Percentiles rank a stretch among this genome's conserved stretches.
Evolutionary conservation across 92 coral and sea anemone genomes (phyloP).

Genomic region (Palythoa grandiflora): DNA sequence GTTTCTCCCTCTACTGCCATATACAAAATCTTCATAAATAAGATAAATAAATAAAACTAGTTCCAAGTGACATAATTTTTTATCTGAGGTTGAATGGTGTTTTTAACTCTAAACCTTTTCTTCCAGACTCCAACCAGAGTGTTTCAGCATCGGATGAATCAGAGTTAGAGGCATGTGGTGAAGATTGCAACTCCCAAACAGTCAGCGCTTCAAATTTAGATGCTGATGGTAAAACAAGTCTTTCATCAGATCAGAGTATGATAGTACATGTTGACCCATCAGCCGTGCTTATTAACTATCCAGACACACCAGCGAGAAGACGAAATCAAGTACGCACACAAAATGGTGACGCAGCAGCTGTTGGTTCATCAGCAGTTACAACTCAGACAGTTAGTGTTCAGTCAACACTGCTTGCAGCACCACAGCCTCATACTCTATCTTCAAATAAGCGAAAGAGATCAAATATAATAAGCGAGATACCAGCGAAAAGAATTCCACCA

Average conservation of each 20-base stretch:
- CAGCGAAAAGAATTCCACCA: slow-evolving; percentile 4
- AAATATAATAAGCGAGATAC: neutral
- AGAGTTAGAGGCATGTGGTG: neutral
- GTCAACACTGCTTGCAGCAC: neutral
- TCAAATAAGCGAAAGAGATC: slow-evolving; percentile 31
- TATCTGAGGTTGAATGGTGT: neutral
- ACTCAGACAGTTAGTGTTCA: neutral
- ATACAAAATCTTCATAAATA: neutral
- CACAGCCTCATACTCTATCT: neutral
- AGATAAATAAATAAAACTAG: neutral
- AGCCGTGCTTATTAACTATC: slow-evolving; percentile 28
- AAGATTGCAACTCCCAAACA: slow-evolving; percentile 1
- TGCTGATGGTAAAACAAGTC: neutral
- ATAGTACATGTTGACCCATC: slow-evolving; percentile 42
- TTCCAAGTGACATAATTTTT: neutral
- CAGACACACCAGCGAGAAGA: neutral
- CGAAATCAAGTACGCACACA: neutral
- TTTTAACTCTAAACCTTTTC: neutral
- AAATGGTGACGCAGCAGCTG: neutral
- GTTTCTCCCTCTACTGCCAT: too few relatives aligned
- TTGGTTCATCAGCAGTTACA: neutral
- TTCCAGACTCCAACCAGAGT: slow-evolving; percentile 30
- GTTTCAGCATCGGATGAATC: slow-evolving; percentile 37
- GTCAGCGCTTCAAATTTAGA: neutral
- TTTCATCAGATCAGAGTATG: slow-evolving; percentile 13